phyloP scores from a whole-genome alignment of 2,113 vertebrate species.

The Lontra canadensis region DNA sequence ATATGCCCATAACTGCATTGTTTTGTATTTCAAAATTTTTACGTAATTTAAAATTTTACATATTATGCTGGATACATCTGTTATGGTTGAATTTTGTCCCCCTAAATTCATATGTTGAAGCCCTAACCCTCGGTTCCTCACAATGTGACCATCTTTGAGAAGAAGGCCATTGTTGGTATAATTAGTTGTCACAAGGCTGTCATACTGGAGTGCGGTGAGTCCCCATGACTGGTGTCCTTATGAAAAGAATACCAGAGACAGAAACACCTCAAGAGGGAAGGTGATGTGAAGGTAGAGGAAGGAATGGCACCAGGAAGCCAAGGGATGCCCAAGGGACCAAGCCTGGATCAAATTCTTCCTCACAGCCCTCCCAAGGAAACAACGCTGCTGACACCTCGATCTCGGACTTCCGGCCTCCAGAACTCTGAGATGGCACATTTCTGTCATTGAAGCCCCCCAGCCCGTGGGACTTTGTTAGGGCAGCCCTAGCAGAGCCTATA shows the following conservation, averaged over 20 bases:
- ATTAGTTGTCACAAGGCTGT: background rate
- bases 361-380: background rate
- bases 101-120: background rate
- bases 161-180: background rate
- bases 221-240: background rate
- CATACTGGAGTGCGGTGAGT: background rate
- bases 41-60: background rate
- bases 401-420: background rate
- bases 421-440: background rate
- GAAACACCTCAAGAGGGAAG: background rate
- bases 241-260: background rate
- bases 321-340: background rate
- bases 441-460: background rate
- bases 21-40: background rate
- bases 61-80: background rate
- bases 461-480: background rate
- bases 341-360: background rate
- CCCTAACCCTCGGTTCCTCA: background rate
- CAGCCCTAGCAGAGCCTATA: too few relatives aligned
- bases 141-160: background rate
- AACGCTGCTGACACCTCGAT: background rate
- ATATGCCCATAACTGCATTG: background rate
- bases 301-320: background rate
- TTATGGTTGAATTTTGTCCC: background rate
- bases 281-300: background rate